A percentile compares a stretch with the other conserved stretches of the same genome.
phyloP scores from a whole-genome alignment of 2,797 vertebrate species.

The Petrocephalus sullivani region DNA sequence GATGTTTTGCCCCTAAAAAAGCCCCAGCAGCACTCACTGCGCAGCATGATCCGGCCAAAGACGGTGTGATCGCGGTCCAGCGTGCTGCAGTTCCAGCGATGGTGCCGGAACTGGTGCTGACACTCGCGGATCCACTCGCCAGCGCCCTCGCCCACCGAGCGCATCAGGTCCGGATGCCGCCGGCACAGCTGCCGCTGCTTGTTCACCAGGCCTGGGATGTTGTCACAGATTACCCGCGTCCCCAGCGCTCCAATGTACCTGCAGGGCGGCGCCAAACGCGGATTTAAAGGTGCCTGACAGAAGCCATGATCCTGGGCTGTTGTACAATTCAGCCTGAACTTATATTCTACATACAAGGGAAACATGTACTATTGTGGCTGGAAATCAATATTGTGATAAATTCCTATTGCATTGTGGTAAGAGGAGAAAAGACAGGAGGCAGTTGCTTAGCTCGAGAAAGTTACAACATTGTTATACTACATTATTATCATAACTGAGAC shows the following conservation, averaged over 20 bases:
- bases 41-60: conserved; percentile 93
- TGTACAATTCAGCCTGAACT: background rate
- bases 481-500: background rate
- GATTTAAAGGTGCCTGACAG: too few relatives aligned
- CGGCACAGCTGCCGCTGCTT: conserved; percentile 95
- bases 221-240: conserved; percentile 90
- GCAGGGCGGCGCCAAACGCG: background rate
- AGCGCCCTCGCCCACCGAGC: conserved; percentile 87
- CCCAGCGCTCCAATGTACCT: conserved; percentile 97
- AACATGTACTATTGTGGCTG: background rate
- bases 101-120: conserved; percentile 93
- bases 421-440: too few relatives aligned
- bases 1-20: background rate
- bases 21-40: conserved; percentile 72
- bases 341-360: background rate
- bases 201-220: conserved; percentile 94
- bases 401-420: background rate
- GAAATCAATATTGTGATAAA: background rate
- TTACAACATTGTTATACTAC: background rate
- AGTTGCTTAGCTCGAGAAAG: too few relatives aligned
- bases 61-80: conserved; percentile 93
- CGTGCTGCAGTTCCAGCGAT: conserved; percentile 98
- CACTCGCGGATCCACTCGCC: conserved; percentile 96
- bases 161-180: conserved; percentile 93
- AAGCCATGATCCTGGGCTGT: too few relatives aligned